Conservation (phyloP, 2,888 invertebrate species). For the Torymus texanus region DNA sequence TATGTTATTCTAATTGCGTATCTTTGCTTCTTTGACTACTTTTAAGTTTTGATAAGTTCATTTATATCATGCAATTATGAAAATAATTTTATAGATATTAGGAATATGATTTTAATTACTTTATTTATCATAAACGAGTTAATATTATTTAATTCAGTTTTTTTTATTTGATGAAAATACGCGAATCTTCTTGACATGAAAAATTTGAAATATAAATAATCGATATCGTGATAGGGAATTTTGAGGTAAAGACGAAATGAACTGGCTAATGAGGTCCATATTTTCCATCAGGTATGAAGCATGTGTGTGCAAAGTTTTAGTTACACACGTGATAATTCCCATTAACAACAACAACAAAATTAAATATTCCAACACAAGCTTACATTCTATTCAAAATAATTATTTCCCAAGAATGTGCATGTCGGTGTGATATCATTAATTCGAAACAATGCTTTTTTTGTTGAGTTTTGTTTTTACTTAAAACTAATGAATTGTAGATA, state of each 20-base stretch:
- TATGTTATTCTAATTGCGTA: too few relatives aligned
- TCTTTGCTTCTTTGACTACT: too few relatives aligned
- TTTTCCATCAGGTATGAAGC: slow-evolving; percentile 46
- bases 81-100: too few relatives aligned
- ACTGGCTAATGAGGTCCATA: slow-evolving; percentile 25
- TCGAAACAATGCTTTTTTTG: slow-evolving; percentile 19
- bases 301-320: slow-evolving; percentile 37
- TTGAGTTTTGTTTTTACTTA: slow-evolving; percentile 17
- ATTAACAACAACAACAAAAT: slow-evolving; percentile 31
- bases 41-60: too few relatives aligned
- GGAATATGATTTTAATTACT: too few relatives aligned
- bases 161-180: too few relatives aligned
- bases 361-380: not conserved
- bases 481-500: slow-evolving; percentile 12
- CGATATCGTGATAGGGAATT: not conserved
- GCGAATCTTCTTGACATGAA: too few relatives aligned
- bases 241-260: slow-evolving; percentile 27
- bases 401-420: slow-evolving; percentile 33
- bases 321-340: slow-evolving; percentile 9
- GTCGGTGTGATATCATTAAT: slow-evolving; percentile 40
- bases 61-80: too few relatives aligned
- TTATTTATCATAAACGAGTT: too few relatives aligned
- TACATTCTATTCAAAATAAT: not conserved
- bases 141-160: too few relatives aligned
- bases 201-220: slow-evolving; percentile 3